Base-by-base conservation (phyloP, 1,140 invertebrate species). In the Eubasilissa regina region DNA sequence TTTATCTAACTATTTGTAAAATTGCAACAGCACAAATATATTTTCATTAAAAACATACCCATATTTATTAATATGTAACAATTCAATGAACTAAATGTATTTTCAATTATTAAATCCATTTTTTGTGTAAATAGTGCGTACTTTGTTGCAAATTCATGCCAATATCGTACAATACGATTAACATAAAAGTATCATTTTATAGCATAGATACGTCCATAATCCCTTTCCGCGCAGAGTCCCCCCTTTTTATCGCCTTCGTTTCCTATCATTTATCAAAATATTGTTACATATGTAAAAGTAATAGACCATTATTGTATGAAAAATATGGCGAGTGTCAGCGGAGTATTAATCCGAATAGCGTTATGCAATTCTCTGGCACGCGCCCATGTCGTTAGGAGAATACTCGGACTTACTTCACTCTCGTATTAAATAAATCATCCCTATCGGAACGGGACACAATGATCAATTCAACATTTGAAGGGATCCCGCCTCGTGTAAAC, bases 201-300 rank as follows among this genome's bases (percentile, higher is more conserved):
- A 17, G 7, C 8, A 56, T 56, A n/a, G 53, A 56, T 56, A 56
- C 1, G 53, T 17, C 4, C 35, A 66, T 66, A 66, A 56, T 66
- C 62, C 62, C 43, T 56, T 56, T 15, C 53, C 53, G 53, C 53
- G 53, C 53, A 1, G n/a, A 7, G 53, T n/a, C 60, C 35, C 62
- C 60, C 60, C 62, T 11, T 43, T 66, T 74, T 44, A 43, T 74
- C 25, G 70, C 9, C 10, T 70, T 4, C 74, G 19, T 75, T 10
- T 48, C 12, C 19, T 47, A 35, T 60, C 79, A 76, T 80, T 77
- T 80, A 80, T 80, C 79, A 80, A 77, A 80, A 80, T 77, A 80
- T 80, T 75, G 35, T 75, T 80, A 80, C 73, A 74, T 75, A 17
- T 80, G 78, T 77, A 80, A 77, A 17, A 62, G 66, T 80, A 80